phyloP scores from a whole-genome alignment of 2,888 invertebrate genomes.

The Phoenoteleia sp. region DNA sequence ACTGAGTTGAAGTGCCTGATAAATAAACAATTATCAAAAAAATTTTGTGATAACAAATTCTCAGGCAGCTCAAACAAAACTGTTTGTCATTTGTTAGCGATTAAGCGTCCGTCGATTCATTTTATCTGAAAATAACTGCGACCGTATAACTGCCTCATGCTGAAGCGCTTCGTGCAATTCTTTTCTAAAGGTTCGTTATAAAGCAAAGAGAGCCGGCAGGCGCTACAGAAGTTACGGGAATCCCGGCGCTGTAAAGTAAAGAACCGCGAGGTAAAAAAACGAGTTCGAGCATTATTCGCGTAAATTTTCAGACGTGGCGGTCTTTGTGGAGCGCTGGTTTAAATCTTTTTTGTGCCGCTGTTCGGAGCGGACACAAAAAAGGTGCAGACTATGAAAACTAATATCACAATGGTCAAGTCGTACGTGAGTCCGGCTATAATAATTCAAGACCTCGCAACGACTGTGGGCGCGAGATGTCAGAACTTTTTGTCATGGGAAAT shows the following conservation, averaged over 20 bases:
- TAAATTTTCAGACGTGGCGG: conserved; percentile 68
- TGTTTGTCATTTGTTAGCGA: conserved; percentile 22
- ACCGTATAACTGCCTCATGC: conserved; percentile 41
- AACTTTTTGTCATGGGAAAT: conserved; percentile 45
- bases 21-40: too few species aligned
- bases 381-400: conserved; percentile 67
- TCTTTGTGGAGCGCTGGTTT: conserved; percentile 54
- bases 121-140: conserved; percentile 38
- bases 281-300: conserved; percentile 61
- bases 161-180: conserved; percentile 46
- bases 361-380: conserved; percentile 60
- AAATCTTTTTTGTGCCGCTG: conserved; percentile 54
- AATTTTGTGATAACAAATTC: too few species aligned
- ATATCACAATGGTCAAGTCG: conserved; percentile 69
- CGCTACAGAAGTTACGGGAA: conserved; percentile 65
- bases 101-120: conserved; percentile 47
- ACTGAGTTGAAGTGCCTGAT: too few species aligned
- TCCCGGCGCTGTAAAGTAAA: conserved; percentile 64
- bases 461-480: conserved; percentile 21
- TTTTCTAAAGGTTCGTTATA: conserved; percentile 66
- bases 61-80: too few species aligned
- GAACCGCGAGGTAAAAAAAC: conserved; percentile 47
- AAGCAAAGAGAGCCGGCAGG: conserved; percentile 56
- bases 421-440: conserved; percentile 54
- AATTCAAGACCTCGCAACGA: conserved; percentile 44